A percentile compares a stretch with the other conserved stretches of the same genome.
phyloP scores from a whole-genome alignment of 1,140 invertebrate genomes.

The Mesaphorura yosii region DNA sequence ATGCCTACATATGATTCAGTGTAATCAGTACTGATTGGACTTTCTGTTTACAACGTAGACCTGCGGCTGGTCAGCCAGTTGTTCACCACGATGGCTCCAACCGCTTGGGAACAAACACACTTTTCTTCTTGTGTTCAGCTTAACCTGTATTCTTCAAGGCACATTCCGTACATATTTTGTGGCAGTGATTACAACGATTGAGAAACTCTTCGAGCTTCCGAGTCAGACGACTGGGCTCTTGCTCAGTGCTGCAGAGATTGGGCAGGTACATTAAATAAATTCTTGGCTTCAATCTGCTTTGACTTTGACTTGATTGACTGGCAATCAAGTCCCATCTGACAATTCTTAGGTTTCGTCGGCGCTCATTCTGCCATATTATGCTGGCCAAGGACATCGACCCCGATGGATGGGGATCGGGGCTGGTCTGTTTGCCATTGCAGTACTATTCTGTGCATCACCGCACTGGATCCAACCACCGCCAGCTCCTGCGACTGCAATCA shows the following conservation, averaged over 20 bases:
- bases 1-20: neutral
- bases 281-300: neutral
- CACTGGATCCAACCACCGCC: constrained; percentile 24
- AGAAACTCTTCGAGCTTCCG: constrained; percentile 90
- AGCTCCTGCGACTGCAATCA: neutral
- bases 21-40: neutral
- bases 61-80: constrained; percentile 50
- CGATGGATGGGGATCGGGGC: constrained; percentile 28
- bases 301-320: neutral
- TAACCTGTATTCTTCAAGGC: constrained; percentile 79
- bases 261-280: constrained; percentile 56
- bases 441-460: constrained; percentile 27
- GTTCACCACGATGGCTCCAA: constrained; percentile 55
- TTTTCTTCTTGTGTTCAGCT: constrained; percentile 75
- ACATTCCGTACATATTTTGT: constrained; percentile 95
- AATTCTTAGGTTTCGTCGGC: constrained; percentile 47
- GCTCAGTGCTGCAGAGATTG: constrained; percentile 87
- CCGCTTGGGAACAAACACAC: constrained; percentile 71
- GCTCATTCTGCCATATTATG: constrained; percentile 81
- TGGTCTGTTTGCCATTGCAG: constrained; percentile 23
- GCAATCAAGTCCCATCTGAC: neutral
- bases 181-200: constrained; percentile 90
- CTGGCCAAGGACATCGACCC: constrained; percentile 77
- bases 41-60: constrained; percentile 37
- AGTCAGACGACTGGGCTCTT: constrained; percentile 87